Base-by-base conservation (phyloP, 92 coral and sea anemone species). In the Palythoa grandiflora region DNA sequence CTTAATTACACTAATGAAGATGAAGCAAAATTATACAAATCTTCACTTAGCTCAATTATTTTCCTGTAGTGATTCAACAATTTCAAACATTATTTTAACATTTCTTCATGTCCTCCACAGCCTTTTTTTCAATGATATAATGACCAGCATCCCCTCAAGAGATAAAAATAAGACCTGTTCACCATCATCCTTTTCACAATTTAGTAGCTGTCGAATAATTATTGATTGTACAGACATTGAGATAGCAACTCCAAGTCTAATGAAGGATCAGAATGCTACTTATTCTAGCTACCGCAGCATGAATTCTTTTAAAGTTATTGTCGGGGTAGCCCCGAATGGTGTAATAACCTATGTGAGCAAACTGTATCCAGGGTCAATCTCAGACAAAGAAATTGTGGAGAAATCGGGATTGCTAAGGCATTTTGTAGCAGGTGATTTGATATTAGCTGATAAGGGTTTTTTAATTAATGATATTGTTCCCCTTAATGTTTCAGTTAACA, bases 21-120 rank as follows among this genome's bases (percentile, higher is more conserved):
- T 80, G 28, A 80, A 54, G 48, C 48, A 44, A 44, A 44, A 44
- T 44, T 44, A 44, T 44, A 44, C 48, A 44, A 44, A 44, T 44
- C 71, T 68, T 38, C 66, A 80, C 66, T 40, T 80, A 80, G 11
- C 71, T 80, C 54, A 83, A 39, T 63, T 83, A 83, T 83, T 83
- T 83, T 83, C 87, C 59, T 83, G 87, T 51, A 83, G 76, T 68
- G 78, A 37, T 63, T 68, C 87, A 68, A 83, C 87, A 35, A 83
- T 83, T 10, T 63, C 87, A 60, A 83, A 83, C 39, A 36, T 68
- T 68, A 36, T 68, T 20, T 20, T 36, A 37, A 78, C 84, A 40
- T 78, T 52, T 78, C 47, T 78, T 78, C 84, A 78, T 52, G 84
- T 78, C 52, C 63, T 78, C 17, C 84, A 78, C 84, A 78, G 84